Conservation (phyloP, 2,113 vertebrate genomes). For the Terrapene triunguis region DNA sequence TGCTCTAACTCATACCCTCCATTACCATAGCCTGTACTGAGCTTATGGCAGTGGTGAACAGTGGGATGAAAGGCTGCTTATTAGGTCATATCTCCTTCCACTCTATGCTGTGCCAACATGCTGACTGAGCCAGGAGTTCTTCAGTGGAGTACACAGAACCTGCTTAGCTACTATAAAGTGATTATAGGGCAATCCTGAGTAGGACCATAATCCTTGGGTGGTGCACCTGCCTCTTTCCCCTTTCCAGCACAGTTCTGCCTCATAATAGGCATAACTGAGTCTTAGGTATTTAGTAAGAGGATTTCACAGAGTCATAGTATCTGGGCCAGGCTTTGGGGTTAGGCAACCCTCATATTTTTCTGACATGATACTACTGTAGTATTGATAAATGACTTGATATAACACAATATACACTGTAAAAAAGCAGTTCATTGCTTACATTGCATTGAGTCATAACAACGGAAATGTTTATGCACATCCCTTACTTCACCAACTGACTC, state of each 20-base stretch:
- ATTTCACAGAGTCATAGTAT: neutral
- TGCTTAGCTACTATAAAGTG: neutral
- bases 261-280: neutral
- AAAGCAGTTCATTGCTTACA: conserved; percentile 5
- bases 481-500: neutral
- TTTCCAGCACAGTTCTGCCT: neutral
- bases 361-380: neutral
- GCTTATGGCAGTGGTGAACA: neutral
- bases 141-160: neutral
- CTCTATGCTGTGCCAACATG: neutral
- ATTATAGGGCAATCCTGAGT: accelerated
- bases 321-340: neutral
- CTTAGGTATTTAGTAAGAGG: neutral
- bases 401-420: neutral
- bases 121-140: neutral
- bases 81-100: accelerated
- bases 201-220: neutral
- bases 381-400: neutral
- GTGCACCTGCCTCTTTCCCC: neutral
- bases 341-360: neutral
- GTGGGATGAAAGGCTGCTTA: neutral
- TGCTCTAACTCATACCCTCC: neutral
- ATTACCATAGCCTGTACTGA: neutral
- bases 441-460: neutral
- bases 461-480: neutral